Conservation (phyloP, 2,888 invertebrate species). For the Trilocha varians region DNA sequence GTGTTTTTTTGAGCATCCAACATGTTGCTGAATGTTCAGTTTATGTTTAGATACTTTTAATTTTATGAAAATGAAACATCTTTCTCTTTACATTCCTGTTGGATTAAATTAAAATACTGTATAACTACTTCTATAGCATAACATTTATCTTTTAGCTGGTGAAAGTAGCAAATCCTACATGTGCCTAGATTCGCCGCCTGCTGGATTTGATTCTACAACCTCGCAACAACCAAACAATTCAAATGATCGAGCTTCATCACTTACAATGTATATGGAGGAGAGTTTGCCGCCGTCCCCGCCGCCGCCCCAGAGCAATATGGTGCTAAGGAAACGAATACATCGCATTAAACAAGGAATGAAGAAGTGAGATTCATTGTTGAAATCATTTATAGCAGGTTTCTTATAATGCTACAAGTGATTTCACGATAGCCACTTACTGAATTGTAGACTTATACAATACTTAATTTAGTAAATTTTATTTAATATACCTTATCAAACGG, state of each 20-base stretch:
- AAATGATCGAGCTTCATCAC: constrained; percentile 51
- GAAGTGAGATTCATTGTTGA: constrained; percentile 59
- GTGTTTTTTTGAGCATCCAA: too few species aligned
- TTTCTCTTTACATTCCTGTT: too few species aligned
- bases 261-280: constrained; percentile 58
- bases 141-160: constrained; percentile 49
- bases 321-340: constrained; percentile 86
- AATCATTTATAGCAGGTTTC: too few species aligned
- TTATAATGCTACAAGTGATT: background rate
- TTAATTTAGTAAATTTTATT: too few species aligned
- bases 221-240: constrained; percentile 58
- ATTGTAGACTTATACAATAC: too few species aligned
- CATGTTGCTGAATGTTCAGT: too few species aligned
- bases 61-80: too few species aligned
- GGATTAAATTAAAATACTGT: too few species aligned
- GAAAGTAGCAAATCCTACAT: constrained; percentile 73
- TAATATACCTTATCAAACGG: too few species aligned
- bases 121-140: background rate
- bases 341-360: constrained; percentile 93
- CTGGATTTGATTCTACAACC: constrained; percentile 66
- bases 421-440: too few species aligned
- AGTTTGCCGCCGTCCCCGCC: constrained; percentile 71
- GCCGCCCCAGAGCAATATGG: constrained; percentile 88
- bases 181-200: constrained; percentile 72
- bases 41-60: too few species aligned